phyloP scores from a whole-genome alignment of 2,888 invertebrate species.

The Pammene aurita region DNA sequence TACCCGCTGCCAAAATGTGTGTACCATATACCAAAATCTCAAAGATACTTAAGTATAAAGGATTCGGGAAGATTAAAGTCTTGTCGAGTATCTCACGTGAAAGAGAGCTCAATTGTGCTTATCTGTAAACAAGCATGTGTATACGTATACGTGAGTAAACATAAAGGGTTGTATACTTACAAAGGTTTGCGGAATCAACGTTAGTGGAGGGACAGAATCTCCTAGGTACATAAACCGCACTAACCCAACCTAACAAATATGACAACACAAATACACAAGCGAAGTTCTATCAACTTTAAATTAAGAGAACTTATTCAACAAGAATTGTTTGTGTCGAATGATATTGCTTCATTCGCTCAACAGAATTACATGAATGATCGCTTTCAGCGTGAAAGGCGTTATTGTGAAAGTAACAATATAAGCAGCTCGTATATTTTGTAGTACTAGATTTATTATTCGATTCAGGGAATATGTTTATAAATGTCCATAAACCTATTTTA shows the following conservation, averaged over 20 bases:
- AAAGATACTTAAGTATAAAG: conserved; percentile 30
- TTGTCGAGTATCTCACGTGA: conserved; percentile 19
- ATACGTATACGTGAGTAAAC: conserved; percentile 22
- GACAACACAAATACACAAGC: conserved; percentile 41
- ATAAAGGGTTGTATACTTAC: conserved; percentile 41
- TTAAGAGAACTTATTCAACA: conserved; percentile 46
- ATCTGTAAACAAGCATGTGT: conserved; percentile 29
- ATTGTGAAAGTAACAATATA: background rate
- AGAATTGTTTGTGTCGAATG: conserved; percentile 22
- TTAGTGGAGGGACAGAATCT: conserved; percentile 45
- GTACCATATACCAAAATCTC: conserved; percentile 19
- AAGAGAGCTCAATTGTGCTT: conserved; percentile 45
- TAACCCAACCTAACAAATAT: conserved; percentile 40
- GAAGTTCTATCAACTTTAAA: conserved; percentile 42
- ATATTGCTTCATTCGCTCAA: conserved; percentile 20
- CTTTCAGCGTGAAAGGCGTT: background rate
- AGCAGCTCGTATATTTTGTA: background rate
- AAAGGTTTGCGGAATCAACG: conserved; percentile 43
- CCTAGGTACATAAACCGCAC: conserved; percentile 40
- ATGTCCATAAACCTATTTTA: background rate
- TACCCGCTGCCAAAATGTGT: conserved; percentile 18
- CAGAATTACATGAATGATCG: conserved; percentile 18
- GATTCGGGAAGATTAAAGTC: conserved; percentile 33
- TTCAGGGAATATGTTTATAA: background rate
- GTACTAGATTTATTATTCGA: conserved; percentile 4